Conservation (phyloP, 1,140 invertebrate species). For the Aphidius ervi region DNA sequence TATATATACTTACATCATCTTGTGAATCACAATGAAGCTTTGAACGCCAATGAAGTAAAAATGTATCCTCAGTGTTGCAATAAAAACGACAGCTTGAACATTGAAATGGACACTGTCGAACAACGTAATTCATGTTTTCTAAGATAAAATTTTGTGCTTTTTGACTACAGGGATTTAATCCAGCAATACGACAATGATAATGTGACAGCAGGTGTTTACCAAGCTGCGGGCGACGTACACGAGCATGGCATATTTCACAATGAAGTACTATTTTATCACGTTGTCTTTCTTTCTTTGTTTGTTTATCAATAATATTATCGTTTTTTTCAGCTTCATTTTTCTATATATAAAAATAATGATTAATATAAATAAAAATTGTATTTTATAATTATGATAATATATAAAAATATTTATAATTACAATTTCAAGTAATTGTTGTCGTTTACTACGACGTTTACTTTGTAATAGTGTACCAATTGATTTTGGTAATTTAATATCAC, state of each 20-base stretch:
- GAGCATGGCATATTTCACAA: constrained; percentile 67
- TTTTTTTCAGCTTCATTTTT: not conserved
- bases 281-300: constrained; percentile 47
- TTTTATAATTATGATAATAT: too few species aligned
- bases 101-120: constrained; percentile 77
- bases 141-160: constrained; percentile 61
- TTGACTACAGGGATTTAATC: constrained; percentile 47
- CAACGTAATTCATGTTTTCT: constrained; percentile 71
- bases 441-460: constrained; percentile 7
- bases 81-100: constrained; percentile 80
- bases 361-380: not conserved
- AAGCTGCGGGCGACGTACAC: constrained; percentile 64
- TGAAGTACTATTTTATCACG: constrained; percentile 58
- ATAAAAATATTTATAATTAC: constrained; percentile 4
- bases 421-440: constrained; percentile 10
- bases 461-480: constrained; percentile 14
- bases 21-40: constrained; percentile 54
- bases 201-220: constrained; percentile 81
- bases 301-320: constrained; percentile 2
- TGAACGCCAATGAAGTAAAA: constrained; percentile 72
- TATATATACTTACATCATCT: constrained; percentile 21
- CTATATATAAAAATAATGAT: not conserved
- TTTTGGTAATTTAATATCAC: constrained; percentile 20
- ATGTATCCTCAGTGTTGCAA: constrained; percentile 69
- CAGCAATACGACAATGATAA: constrained; percentile 71